Evolutionary conservation across 2,888 invertebrate genomes (phyloP).

Genomic region (Ceramica pisi): DNA sequence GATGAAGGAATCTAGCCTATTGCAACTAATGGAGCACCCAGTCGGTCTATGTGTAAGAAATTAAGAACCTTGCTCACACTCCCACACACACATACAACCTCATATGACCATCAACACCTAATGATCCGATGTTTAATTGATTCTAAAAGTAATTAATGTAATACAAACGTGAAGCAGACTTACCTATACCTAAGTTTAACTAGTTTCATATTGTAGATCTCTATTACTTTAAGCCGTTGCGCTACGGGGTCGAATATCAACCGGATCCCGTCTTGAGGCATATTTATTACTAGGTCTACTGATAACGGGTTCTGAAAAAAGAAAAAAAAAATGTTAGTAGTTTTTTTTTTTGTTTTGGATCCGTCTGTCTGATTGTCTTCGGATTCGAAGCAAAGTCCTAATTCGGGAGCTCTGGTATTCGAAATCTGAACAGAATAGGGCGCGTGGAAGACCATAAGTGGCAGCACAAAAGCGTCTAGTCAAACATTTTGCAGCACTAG

Average conservation of each 20-base stretch:
- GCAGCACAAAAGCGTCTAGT: too few relatives aligned
- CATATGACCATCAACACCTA: not conserved
- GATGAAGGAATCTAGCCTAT: too few relatives aligned
- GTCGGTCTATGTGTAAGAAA: not conserved
- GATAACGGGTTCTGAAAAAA: slow-evolving; percentile 97
- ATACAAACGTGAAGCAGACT: slow-evolving; percentile 74
- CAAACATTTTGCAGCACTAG: too few relatives aligned
- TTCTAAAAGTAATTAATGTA: slow-evolving; percentile 11
- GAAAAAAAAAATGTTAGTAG: slow-evolving; percentile 56
- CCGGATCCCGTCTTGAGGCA: slow-evolving; percentile 98
- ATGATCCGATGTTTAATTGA: slow-evolving; percentile 19
- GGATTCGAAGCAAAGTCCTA: too few relatives aligned
- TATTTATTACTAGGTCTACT: slow-evolving; percentile 98
- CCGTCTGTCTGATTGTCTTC: not conserved
- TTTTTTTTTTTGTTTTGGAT: not conserved
- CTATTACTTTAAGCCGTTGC: slow-evolving; percentile 98
- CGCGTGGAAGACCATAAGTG: too few relatives aligned
- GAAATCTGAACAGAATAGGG: too few relatives aligned
- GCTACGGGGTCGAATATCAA: slow-evolving; percentile 98
- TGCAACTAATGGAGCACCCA: too few relatives aligned
- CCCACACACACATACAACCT: not conserved
- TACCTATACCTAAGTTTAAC: slow-evolving; percentile 99
- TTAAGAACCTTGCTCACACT: not conserved
- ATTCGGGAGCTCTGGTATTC: too few relatives aligned
- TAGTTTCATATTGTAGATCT: slow-evolving; percentile 99